A percentile compares a stretch with the other conserved stretches of the same genome.
Conservation (phyloP, 2,113 vertebrate genomes). For the Cyprinodon variegatus region DNA sequence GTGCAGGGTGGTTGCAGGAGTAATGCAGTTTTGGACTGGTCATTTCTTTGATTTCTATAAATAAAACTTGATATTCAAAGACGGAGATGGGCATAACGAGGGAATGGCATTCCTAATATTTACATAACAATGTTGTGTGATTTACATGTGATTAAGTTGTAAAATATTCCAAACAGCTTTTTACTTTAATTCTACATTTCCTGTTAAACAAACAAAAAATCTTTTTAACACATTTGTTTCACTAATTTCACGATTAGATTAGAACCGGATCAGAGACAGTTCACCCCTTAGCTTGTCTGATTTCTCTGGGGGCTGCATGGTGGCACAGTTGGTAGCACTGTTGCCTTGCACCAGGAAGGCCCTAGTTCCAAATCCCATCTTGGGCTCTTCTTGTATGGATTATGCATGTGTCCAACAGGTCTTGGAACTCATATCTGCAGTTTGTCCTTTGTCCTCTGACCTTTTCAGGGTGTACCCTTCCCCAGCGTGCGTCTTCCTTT, state of each 20-base stretch:
- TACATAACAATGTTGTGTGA: not conserved
- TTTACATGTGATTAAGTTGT: not conserved
- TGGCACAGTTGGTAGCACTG: no score
- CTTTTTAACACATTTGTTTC: not conserved
- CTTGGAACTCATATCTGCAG: no score
- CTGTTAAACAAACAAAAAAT: not conserved
- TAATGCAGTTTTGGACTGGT: not conserved
- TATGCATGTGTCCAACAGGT: no score
- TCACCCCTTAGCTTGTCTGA: no score
- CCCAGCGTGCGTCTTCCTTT: no score
- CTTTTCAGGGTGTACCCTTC: no score
- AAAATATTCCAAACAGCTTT: not conserved
- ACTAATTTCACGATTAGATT: conserved; percentile 41
- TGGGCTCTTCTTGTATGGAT: no score
- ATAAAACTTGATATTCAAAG: not conserved
- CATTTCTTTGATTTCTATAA: not conserved
- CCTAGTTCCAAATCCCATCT: no score
- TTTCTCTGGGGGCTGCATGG: not conserved
- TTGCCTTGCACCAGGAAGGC: no score
- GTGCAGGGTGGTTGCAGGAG: no score
- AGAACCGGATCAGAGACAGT: not conserved
- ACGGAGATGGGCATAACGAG: no score
- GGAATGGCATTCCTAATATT: not conserved
- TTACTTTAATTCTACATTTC: not conserved
- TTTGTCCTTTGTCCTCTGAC: no score